These are phyloP conservation scores for Formica selysi DNA, from an alignment of 1,140 invertebrate species.

Conservation along the genomic window DNA sequence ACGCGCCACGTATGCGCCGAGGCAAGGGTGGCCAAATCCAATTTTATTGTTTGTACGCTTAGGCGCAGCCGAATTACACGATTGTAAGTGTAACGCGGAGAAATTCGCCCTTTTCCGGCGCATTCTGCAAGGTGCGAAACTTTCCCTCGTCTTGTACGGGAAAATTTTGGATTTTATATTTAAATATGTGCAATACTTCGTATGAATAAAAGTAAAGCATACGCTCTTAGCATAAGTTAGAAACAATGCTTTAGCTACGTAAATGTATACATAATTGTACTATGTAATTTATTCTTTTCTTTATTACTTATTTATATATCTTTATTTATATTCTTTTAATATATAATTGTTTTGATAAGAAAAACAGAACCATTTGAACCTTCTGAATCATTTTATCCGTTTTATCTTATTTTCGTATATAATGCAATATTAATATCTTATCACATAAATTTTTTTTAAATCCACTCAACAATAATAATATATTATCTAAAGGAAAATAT, in stretches of 20 bases:
- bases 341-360: not conserved
- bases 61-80: constrained; percentile 71
- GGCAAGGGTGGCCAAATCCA: constrained; percentile 77
- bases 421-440: not conserved
- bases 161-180: constrained; percentile 2
- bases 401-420: not conserved
- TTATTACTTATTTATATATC: not conserved
- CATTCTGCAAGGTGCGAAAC: constrained; percentile 16
- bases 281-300: not conserved
- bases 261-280: not conserved
- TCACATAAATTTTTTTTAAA: not conserved
- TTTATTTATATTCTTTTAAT: not conserved
- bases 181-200: not conserved
- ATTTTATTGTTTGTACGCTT: constrained; percentile 78
- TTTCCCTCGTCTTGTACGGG: not conserved
- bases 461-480: not conserved
- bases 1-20: constrained; percentile 70
- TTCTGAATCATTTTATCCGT: not conserved
- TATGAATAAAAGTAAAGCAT: not conserved
- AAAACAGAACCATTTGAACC: not conserved
- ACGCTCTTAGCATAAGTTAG: not conserved
- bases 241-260: not conserved
- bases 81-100: constrained; percentile 45
- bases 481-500: not conserved
- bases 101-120: constrained; percentile 37